Conservation (phyloP, 1,140 invertebrate species). For the Procambarus clarkii region DNA sequence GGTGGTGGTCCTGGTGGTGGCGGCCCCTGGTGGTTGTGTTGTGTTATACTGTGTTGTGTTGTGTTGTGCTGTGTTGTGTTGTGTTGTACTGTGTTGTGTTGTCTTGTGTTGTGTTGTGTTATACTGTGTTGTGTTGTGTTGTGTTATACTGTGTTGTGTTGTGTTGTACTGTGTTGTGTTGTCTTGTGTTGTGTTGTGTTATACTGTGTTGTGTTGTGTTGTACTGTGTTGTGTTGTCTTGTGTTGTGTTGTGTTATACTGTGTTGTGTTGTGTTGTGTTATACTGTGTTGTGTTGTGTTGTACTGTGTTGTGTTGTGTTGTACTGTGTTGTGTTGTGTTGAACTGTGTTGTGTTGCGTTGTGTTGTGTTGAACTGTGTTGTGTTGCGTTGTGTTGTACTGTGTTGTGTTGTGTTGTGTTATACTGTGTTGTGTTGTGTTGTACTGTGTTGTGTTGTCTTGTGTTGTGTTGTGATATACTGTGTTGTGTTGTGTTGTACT, state of each 20-base stretch:
- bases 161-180: constrained; percentile 2
- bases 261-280: constrained; percentile 3
- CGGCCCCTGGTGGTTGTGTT: not conserved
- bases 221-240: constrained; percentile 2
- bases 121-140: constrained; percentile 1
- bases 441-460: too few relatives aligned
- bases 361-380: too few relatives aligned
- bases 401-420: too few relatives aligned
- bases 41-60: constrained; percentile 1
- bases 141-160: constrained; percentile 1
- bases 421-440: too few relatives aligned
- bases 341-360: too few relatives aligned
- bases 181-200: constrained; percentile 7
- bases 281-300: not conserved
- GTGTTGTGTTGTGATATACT: too few relatives aligned
- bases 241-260: not conserved
- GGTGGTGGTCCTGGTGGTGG: too few relatives aligned
- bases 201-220: too few relatives aligned
- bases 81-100: constrained; percentile 2
- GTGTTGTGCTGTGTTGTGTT: constrained; percentile 6
- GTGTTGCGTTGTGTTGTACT: too few relatives aligned
- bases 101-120: constrained; percentile 6
- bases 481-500: too few relatives aligned
- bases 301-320: too few relatives aligned
- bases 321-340: too few relatives aligned